Evolutionary conservation across 1,140 invertebrate species (phyloP).

Genomic region (Drosophila pallidifrons): DNA sequence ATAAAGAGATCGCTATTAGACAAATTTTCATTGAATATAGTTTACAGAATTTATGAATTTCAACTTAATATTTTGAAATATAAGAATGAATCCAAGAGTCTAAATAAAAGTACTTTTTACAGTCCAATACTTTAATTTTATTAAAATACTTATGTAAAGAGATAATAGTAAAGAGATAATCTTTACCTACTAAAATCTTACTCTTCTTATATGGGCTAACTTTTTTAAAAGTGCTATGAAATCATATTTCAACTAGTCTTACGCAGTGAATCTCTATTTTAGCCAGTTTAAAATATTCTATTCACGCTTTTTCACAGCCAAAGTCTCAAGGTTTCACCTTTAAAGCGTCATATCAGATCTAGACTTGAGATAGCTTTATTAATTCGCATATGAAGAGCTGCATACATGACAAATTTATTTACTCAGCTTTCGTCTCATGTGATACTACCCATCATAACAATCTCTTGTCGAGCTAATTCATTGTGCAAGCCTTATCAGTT

Average conservation of each 20-base stretch:
- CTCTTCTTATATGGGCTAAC: background rate
- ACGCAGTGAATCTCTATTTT: background rate
- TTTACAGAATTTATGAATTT: no score
- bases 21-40: no score
- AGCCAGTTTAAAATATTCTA: background rate
- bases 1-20: no score
- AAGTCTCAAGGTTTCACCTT: background rate
- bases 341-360: background rate
- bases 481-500: conserved; percentile 29
- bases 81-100: no score
- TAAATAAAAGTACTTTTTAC: no score
- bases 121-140: no score
- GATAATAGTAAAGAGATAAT: no score
- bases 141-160: no score
- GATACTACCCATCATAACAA: background rate
- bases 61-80: no score
- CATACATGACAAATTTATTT: background rate
- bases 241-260: background rate
- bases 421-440: conserved; percentile 5
- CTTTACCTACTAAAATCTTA: no score
- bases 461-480: background rate
- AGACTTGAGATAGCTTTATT: background rate
- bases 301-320: background rate
- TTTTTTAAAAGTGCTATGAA: background rate
- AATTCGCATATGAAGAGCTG: background rate